Evolutionary conservation across 2,113 vertebrate species (phyloP).

Genomic region (Emydura subglobosa): DNA sequence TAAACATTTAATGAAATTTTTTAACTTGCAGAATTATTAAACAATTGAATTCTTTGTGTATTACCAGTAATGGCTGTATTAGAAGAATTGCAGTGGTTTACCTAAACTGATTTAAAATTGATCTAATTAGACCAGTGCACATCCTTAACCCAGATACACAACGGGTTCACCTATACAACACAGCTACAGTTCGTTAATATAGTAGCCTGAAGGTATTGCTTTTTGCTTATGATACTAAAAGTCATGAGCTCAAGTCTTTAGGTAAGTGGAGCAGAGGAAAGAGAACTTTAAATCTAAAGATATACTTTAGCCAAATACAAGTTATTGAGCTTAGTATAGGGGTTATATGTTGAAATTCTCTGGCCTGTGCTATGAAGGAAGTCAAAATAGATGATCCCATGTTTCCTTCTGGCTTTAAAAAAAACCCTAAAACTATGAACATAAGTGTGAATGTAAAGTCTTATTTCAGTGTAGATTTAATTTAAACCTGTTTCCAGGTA

Average conservation of each 20-base stretch:
- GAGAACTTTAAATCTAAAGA: constrained; percentile 67
- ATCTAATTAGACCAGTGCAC: constrained; percentile 45
- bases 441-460: constrained; percentile 17
- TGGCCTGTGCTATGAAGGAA: neutral
- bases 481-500: neutral
- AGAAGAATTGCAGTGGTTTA: neutral
- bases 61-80: constrained; percentile 9
- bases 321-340: neutral
- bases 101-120: constrained; percentile 49
- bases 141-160: neutral
- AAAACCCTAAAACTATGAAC: constrained; percentile 1
- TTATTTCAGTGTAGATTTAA: neutral
- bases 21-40: constrained; percentile 52
- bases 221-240: constrained; percentile 23
- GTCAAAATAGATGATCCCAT: constrained; percentile 43
- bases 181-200: constrained; percentile 33
- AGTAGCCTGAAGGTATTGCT: constrained; percentile 15
- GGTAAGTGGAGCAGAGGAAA: constrained; percentile 1
- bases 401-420: neutral
- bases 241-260: constrained; percentile 56
- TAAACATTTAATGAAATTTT: constrained; percentile 52
- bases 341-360: constrained; percentile 9
- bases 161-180: neutral
- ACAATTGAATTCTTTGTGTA: constrained; percentile 32
- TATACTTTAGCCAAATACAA: constrained; percentile 12